A percentile compares a stretch with the other conserved stretches of the same genome.
Evolutionary conservation across 2,113 vertebrate genomes (phyloP).

Genomic region (Clarias batrachus): DNA sequence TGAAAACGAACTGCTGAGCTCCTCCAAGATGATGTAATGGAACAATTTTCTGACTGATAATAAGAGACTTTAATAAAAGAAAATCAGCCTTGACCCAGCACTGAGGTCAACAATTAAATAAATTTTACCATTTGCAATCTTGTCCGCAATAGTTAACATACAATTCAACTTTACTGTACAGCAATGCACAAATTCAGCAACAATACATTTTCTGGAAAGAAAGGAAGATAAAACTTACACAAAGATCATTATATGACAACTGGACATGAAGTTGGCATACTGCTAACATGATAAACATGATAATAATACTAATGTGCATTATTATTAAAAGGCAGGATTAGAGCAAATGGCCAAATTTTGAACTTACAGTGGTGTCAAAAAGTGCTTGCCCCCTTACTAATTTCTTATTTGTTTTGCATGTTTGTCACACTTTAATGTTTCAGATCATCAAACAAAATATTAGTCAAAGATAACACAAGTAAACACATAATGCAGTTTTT

Average conservation of each 20-base stretch:
- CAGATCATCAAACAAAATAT: too few relatives aligned
- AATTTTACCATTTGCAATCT: not conserved
- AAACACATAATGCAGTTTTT: too few relatives aligned
- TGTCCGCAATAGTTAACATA: not conserved
- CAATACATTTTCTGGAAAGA: not conserved
- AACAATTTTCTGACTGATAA: not conserved
- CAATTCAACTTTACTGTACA: not conserved
- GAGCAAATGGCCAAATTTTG: not conserved
- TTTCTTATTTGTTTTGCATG: too few relatives aligned
- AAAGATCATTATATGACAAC: not conserved
- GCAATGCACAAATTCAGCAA: not conserved
- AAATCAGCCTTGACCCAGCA: not conserved
- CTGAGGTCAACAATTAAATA: not conserved
- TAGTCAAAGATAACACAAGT: too few relatives aligned
- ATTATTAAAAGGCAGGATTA: not conserved
- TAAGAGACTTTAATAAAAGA: not conserved
- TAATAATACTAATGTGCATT: not conserved
- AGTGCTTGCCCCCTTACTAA: too few relatives aligned
- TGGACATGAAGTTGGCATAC: not conserved
- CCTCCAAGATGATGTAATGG: constrained; percentile 10
- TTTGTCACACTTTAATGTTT: too few relatives aligned
- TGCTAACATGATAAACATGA: not conserved
- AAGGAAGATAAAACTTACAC: not conserved
- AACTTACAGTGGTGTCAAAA: too few relatives aligned
- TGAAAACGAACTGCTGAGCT: constrained; percentile 46